Evolutionary conservation across 1,140 invertebrate genomes (phyloP), one percentile per base, ranked within the genome.

Genomic region (Rhyzopertha dominica): DNA sequence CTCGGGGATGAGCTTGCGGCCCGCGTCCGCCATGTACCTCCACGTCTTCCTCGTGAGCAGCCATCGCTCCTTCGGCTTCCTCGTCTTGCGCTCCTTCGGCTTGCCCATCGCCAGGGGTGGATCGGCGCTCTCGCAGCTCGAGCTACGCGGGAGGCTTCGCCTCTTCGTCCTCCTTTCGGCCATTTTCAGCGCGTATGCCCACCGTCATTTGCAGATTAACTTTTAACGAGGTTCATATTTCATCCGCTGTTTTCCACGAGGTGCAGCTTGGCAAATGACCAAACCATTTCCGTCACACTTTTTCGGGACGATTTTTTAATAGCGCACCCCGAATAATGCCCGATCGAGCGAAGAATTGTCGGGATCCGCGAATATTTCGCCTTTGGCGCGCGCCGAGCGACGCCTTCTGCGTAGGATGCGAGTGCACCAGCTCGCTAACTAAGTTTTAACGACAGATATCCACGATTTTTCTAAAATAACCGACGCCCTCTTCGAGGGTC

Each of bases 11-110:
- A 92, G 72, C 56, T 82, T 82, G 28, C 85, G 78, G n/a, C 87
- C 87, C 8, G 87, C 86, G 56, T 91, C 87, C 0, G 86, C 79
- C 88, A 92, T 92, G 63, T 90, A 90, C 44, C 86, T 74, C 88
- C 88, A 91, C 13, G 88, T 90, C 68, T 91, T 91, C 18, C 87
- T 71, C 4, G 87, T 90, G 14, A 90, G 72, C 20, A 91, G 70
- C 88, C 88, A 92, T 68, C 88, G 76, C 65, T 90, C 85, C 54
- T 80, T 80, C 26, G 75, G 72, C 39, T 59, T 64, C 28, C 74
- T 74, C 39, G 78, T 81, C 28, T 76, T 74, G 44, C 70, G 70
- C 38, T 70, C 63, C 35, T 67, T 59, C 20, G 67, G 67, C 60
- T 74, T 74, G 45, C 69, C 73, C 73, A 75, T 77, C 5, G 47